phyloP scores from a whole-genome alignment of 2,797 vertebrate genomes.

The Numenius phaeopus region DNA sequence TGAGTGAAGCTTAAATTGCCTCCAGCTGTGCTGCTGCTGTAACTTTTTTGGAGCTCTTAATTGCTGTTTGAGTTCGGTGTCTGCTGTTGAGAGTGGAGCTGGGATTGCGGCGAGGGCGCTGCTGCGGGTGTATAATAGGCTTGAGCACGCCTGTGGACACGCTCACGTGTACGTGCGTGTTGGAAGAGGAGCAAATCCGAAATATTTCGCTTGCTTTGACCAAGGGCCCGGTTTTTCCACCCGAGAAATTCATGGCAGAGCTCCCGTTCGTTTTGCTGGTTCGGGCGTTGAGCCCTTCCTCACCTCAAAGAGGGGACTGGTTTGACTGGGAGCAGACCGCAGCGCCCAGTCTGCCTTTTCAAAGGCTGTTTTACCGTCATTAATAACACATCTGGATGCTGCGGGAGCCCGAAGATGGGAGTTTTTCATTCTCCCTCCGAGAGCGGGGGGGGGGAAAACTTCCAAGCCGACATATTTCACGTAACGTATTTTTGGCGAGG shows the following conservation, averaged over 20 bases:
- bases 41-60: neutral
- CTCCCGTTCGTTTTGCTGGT: neutral
- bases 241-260: neutral
- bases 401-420: neutral
- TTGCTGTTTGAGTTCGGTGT: neutral
- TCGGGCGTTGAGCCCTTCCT: neutral
- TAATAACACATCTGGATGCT: neutral
- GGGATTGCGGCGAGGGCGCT: neutral
- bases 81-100: fast-evolving
- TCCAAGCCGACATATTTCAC: neutral
- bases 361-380: neutral
- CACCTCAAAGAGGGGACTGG: fast-evolving
- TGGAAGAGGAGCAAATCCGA: neutral
- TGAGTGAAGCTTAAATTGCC: neutral
- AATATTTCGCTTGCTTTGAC: neutral
- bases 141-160: neutral
- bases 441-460: neutral
- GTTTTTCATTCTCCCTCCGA: neutral
- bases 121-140: neutral
- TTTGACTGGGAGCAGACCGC: neutral
- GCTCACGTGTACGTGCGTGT: neutral
- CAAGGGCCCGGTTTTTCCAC: neutral
- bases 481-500: neutral
- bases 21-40: neutral
- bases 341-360: neutral